These are phyloP conservation scores for Glaucidium brasilianum DNA, from an alignment of 2,113 vertebrate genomes.

Conservation along the genomic window DNA sequence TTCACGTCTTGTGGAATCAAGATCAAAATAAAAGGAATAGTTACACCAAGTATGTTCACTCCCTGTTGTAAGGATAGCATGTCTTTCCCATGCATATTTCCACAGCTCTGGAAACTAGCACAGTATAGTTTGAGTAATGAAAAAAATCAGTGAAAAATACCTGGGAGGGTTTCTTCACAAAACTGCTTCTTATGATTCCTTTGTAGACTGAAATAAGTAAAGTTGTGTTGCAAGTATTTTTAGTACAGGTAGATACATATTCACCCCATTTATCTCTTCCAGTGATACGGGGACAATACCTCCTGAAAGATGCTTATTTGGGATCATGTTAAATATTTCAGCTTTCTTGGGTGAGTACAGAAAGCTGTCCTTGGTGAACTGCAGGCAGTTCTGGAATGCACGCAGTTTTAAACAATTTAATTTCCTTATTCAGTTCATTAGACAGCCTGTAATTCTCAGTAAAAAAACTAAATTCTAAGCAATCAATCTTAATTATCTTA, in stretches of 20 bases:
- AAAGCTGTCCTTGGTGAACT: background rate
- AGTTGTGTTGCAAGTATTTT: background rate
- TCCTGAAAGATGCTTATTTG: conserved; percentile 93
- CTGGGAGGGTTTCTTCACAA: background rate
- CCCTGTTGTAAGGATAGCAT: background rate
- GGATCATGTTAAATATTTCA: conserved; percentile 89
- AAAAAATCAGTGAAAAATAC: background rate
- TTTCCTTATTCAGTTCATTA: background rate
- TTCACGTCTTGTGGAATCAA: background rate
- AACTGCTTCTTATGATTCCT: background rate
- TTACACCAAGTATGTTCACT: background rate
- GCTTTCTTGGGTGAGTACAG: conserved; percentile 85
- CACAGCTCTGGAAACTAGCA: background rate
- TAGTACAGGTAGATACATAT: background rate
- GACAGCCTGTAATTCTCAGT: background rate
- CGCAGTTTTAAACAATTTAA: background rate
- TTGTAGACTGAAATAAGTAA: background rate
- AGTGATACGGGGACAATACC: conserved; percentile 88
- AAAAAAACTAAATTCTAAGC: background rate
- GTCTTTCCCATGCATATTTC: background rate
- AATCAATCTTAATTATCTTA: background rate
- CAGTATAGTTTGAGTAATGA: background rate
- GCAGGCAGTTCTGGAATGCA: background rate
- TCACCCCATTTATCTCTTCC: conserved; percentile 55
- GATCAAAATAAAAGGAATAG: background rate